Evolutionary conservation across 2,888 invertebrate genomes (phyloP), one percentile per base, ranked within the genome.

Genomic region (Sabatieria punctata): DNA sequence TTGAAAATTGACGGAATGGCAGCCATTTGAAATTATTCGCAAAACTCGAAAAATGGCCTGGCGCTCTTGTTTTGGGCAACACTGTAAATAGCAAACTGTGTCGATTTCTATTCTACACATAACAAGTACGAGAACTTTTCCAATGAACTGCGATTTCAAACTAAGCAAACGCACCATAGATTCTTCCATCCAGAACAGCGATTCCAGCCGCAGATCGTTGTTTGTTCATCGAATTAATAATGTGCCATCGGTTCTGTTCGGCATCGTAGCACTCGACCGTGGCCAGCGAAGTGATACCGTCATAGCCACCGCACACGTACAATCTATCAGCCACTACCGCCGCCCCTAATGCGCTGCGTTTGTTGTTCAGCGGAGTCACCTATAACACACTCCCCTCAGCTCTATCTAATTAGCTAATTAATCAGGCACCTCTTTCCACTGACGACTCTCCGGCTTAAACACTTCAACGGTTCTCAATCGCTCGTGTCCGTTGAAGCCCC

Each of bases 241-340:
- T n/a, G n/a, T n/a, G n/a, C n/a, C n/a, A n/a, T n/a, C n/a, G n/a
- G n/a, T 38, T 21, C 19, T 18, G 4, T 21, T 11, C 70, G 1
- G 82, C 80, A 66, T 82, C 79, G 59, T 82, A 85, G 11, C 79
- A 77, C 67, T 85, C 85, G n/a, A 85, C 81, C 0, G 82, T 78
- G 8, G 79, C 77, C 15, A 85, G 70, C 69, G 85, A 85, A 0
- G 78, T 75, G 51, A 79, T 76, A 1, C 85, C 60, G 43, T 61
- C 60, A 51, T 59, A 61, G 19, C 61, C 61, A 4, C 61, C 60
- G 47, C 60, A 61, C 2, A 63, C 61, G 45, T 46, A 57, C 24
- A 58, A 43, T 15, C 49, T 45, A 25, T 55, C 54, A 19, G 48
- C 49, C 22, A 56, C 21, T 8, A 51, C 51, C 6, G 52, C 52